Evolutionary conservation across 2,113 vertebrate species (phyloP).

Genomic region (Bungarus multicinctus): DNA sequence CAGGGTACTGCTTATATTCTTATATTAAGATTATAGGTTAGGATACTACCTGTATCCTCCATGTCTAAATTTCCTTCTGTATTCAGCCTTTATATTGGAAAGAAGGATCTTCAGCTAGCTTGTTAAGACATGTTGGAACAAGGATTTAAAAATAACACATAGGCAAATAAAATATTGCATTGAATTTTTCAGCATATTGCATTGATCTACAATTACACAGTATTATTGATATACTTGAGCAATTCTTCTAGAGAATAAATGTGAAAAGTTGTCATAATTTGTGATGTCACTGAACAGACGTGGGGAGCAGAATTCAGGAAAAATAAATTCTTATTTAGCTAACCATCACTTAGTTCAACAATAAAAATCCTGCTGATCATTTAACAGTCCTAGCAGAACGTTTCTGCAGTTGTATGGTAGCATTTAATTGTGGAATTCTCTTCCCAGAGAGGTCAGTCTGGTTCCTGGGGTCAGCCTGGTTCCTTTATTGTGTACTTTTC

Average conservation of each 20-base stretch:
- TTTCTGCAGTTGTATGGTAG: background rate
- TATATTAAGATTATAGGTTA: background rate
- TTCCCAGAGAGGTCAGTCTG: background rate
- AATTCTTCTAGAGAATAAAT: constrained; percentile 8
- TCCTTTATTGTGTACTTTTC: background rate
- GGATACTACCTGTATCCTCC: background rate
- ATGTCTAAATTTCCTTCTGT: background rate
- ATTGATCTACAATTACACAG: background rate
- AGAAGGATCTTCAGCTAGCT: background rate
- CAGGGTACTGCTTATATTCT: background rate
- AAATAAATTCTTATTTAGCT: background rate
- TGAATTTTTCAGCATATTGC: background rate
- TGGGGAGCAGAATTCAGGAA: background rate
- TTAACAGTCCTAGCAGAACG: background rate
- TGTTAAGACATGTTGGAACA: background rate
- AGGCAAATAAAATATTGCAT: background rate
- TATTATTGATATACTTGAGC: background rate
- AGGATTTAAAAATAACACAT: background rate
- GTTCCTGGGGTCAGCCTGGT: background rate
- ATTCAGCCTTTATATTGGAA: background rate
- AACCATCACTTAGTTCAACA: background rate
- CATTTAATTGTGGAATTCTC: background rate
- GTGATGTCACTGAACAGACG: background rate
- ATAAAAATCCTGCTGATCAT: background rate
- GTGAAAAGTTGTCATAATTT: background rate